These are phyloP conservation scores for Alcedo atthis DNA, from an alignment of 2,797 vertebrate genomes.

Conservation along the genomic window DNA sequence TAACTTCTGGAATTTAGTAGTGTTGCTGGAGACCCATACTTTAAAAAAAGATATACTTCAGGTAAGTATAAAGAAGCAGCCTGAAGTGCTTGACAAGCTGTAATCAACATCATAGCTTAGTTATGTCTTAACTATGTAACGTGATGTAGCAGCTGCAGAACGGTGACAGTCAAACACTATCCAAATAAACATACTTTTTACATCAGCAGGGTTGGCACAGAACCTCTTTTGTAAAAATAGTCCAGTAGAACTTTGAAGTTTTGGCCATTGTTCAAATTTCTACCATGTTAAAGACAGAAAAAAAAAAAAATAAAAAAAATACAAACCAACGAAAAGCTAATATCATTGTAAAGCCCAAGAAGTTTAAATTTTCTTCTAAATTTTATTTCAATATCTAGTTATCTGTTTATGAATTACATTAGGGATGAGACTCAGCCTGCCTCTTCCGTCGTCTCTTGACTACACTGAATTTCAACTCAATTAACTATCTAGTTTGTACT, in stretches of 20 bases:
- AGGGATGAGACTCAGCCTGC: background rate
- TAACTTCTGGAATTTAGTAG: background rate
- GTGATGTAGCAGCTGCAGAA: background rate
- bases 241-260: background rate
- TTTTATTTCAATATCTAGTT: background rate
- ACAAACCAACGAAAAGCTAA: background rate
- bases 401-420: background rate
- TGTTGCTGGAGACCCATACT: background rate
- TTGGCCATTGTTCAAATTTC: background rate
- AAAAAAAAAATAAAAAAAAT: background rate
- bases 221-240: background rate
- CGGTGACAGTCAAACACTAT: background rate
- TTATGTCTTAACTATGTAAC: background rate
- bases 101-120: background rate
- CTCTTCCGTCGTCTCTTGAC: background rate
- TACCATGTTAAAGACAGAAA: accelerated
- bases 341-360: background rate
- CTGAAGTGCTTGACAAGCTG: constrained; percentile 12
- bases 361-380: background rate
- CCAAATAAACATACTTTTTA: background rate
- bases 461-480: background rate
- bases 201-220: background rate
- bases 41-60: background rate
- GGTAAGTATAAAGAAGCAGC: background rate
- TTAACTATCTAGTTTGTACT: background rate